Percentiles rank a stretch among this genome's conserved stretches.
These are phyloP conservation scores for Corvus moneduloides DNA, from an alignment of 2,113 vertebrate species.

Conservation along the genomic window DNA sequence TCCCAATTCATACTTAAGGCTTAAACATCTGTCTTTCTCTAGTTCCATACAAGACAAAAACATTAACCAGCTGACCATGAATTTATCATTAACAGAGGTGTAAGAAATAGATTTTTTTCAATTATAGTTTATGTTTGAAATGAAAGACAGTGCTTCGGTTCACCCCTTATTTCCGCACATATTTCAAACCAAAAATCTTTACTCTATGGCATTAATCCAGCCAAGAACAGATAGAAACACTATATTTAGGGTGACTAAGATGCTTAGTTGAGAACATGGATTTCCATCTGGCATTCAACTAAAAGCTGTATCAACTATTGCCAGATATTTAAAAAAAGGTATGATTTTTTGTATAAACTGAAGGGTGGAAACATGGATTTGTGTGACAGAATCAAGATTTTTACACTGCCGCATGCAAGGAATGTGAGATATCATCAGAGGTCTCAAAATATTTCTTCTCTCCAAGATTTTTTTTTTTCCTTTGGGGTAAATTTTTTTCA, in stretches of 20 bases:
- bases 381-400: conserved; percentile 24
- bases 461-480: fast-evolving
- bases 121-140: neutral
- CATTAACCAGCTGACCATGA: neutral
- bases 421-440: neutral
- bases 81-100: neutral
- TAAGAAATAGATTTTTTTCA: neutral
- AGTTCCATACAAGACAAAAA: neutral
- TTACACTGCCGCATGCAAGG: neutral
- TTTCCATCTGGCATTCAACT: conserved; percentile 49
- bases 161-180: neutral
- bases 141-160: neutral
- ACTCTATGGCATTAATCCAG: conserved; percentile 41
- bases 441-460: neutral
- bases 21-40: neutral
- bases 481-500: neutral
- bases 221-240: conserved; percentile 50
- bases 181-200: conserved; percentile 32
- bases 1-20: neutral
- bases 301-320: conserved; percentile 36
- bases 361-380: neutral
- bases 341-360: conserved; percentile 36
- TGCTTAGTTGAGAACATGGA: conserved; percentile 42
- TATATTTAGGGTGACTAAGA: conserved; percentile 61
- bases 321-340: conserved; percentile 25